Base-by-base conservation (phyloP, 2,888 invertebrate genomes). In the Aricia artaxerxes region DNA sequence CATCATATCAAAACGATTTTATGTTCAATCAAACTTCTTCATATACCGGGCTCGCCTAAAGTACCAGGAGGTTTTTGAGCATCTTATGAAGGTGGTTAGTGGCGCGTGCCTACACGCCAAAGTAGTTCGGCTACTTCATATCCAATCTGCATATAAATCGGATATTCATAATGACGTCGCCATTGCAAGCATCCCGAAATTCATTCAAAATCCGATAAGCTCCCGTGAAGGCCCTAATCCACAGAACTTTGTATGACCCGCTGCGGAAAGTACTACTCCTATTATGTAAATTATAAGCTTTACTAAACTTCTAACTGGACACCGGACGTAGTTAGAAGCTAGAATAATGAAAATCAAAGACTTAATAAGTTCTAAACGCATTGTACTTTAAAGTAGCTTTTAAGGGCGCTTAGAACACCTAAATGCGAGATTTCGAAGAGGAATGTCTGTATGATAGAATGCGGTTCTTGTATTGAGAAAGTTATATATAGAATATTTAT, bases 61-160 rank as follows among this genome's bases (percentile, higher is more conserved):
- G 6, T 57, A 76, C 13, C 78, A 82, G 80, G 77, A 80, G 81
- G 80, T 78, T 81, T 79, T 73, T 73, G 31, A 49, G 60, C 81
- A 83, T 83, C 84, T 84, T 84, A 83, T 80, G 80, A 84, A 82
- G 78, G 81, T 83, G 83, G 82, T 83, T 84, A 84, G 79, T 81
- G 82, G 82, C 81, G 85, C 87, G 87, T 89, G 89, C 89, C 89
- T 88, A 87, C 88, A 87, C 83, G 82, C 82, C 87, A 84, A 84
- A 84, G 84, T 85, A 69, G 69, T 69, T 69, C 85, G 84, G 84
- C 86, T 88, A 88, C 90, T 92, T 89, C 89, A 89, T 88, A 89
- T 84, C 85, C 88, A 92, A 94, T 95, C 93, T 95, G 93, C 94
- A 95, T 94, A 94, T 94, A 94, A 94, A 95, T 95, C 93, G 94